These are phyloP conservation scores for Cotesia vestalis DNA, from an alignment of 1,140 invertebrate species.

Conservation along the genomic window DNA sequence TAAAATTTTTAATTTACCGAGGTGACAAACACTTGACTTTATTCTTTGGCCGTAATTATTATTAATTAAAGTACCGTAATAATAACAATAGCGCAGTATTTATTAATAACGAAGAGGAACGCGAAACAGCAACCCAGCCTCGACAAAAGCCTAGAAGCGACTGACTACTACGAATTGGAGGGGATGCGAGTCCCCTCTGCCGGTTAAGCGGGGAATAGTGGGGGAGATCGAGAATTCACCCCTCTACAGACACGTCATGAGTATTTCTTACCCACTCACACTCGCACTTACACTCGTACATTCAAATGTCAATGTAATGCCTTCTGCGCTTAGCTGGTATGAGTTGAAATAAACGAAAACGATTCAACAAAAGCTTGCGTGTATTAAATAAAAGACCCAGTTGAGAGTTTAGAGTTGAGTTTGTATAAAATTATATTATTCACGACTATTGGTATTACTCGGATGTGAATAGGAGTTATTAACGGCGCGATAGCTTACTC, in stretches of 20 bases:
- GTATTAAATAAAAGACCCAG: too few species aligned
- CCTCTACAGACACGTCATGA: conserved; percentile 42
- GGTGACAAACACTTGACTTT: too few species aligned
- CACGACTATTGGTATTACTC: conserved; percentile 48
- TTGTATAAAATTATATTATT: conserved; percentile 23
- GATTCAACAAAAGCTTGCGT: too few species aligned
- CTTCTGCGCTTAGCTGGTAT: too few species aligned
- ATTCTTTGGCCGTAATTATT: too few species aligned
- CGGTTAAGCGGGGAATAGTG: conserved; percentile 10
- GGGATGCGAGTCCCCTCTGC: conserved; percentile 45
- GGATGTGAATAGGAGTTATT: conserved; percentile 41
- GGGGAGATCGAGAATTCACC: conserved; percentile 29
- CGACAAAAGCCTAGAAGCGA: conserved; percentile 53
- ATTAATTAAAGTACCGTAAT: too few species aligned
- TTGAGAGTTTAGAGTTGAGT: not conserved
- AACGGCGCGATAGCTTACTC: conserved; percentile 62
- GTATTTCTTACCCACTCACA: conserved; percentile 25
- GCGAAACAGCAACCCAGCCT: conserved; percentile 41
- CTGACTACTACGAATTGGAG: conserved; percentile 53
- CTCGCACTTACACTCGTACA: not conserved
- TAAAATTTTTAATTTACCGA: too few species aligned
- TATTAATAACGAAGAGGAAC: not conserved
- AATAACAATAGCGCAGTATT: too few species aligned
- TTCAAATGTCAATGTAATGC: not conserved
- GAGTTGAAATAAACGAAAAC: too few species aligned